Evolutionary conservation across 2,888 invertebrate genomes (phyloP), one percentile per base, ranked within the genome.

Genomic region (Drosophila anceps): DNA sequence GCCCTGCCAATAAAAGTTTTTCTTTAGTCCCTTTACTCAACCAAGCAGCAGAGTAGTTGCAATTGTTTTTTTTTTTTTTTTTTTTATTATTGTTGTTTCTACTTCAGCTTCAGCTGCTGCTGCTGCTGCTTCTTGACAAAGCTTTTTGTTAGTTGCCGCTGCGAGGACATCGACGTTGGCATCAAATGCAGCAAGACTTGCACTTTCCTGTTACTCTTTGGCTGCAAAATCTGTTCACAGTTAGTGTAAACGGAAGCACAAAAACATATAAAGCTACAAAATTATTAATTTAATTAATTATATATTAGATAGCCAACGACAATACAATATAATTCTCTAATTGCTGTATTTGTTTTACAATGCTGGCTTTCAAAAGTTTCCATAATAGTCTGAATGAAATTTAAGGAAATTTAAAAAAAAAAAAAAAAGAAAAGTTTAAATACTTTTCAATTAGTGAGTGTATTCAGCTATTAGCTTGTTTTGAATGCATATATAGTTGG

Each of bases 1-100:
- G 75, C 75, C 76, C 53, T 69, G 64, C 59, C 63, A 73, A 73
- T 74, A 74, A 74, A 74, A 74, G 63, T 69, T 73, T 68, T 67
- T 37, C 62, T 63, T 70, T 44, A 58, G 60, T 37, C 12, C 9
- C 57, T 69, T 43, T 41, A 15, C 53, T 39, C 53, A 69, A 35
- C 18, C 31, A 39, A 39, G 31, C 24, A 39, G 20, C 68, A n/a
- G 37, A n/a, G 15, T 18, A 41, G 51, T 43, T 64, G 31, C 29
- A 41, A 29, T 43, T 63, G 27, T 39, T 33, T 12, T 39, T 39
- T 13, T 51, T 53, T 24, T 13, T 20, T 7, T n/a, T 24, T 8
- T 24, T 10, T 5, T n/a, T 18, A 18, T n/a, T 24, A 12, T 20
- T 46, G 27, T 48, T 50, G 20, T n/a, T 35, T 39, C 43, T 43